Conservation (phyloP, 35 echinoderm and acorn worm species). For the Acanthaster planci region DNA sequence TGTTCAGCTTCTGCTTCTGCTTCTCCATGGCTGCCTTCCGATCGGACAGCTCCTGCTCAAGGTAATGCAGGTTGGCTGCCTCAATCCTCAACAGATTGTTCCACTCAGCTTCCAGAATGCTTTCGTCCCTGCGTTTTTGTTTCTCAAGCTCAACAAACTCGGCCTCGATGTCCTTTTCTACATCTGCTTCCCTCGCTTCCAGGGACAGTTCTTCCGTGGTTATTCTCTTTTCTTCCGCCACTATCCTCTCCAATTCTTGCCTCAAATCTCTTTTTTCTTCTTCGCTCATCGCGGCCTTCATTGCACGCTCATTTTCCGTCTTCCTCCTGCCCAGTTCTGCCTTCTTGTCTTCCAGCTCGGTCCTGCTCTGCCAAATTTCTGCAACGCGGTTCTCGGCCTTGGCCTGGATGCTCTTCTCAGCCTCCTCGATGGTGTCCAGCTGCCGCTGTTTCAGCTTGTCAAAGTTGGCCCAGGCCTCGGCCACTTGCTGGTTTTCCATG, state of each 20-base stretch:
- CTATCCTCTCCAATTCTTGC: conserved; percentile 55
- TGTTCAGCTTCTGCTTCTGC: conserved; percentile 63
- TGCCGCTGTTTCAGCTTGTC: conserved; percentile 80
- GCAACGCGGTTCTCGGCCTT: conserved; percentile 73
- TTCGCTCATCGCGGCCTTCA: conserved; percentile 46
- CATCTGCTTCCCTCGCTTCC: conserved; percentile 65
- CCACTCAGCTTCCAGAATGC: conserved; percentile 80
- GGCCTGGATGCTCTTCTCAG: conserved; percentile 78
- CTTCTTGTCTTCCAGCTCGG: conserved; percentile 69
- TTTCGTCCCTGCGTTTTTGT: conserved; percentile 57
- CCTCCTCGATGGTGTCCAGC: conserved; percentile 81
- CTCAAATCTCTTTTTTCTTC: conserved; percentile 55
- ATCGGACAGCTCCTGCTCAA: conserved; percentile 79
- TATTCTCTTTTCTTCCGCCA: conserved; percentile 60
- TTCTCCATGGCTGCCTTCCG: conserved; percentile 50
- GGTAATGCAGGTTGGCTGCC: conserved; percentile 73
- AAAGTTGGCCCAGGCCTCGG: conserved; percentile 80
- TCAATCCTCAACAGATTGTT: conserved; percentile 73
- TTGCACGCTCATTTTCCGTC: conserved; percentile 38
- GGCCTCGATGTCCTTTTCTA: conserved; percentile 77
- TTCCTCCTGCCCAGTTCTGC: conserved; percentile 56
- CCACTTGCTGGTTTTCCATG: conserved; percentile 75
- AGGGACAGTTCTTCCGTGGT: conserved; percentile 53
- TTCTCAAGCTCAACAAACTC: conserved; percentile 84
- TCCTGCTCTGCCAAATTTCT: conserved; percentile 84